Percentiles rank a stretch among this genome's conserved stretches.
Conservation (phyloP, 2,113 vertebrate genomes). For the Rostratula benghalensis region DNA sequence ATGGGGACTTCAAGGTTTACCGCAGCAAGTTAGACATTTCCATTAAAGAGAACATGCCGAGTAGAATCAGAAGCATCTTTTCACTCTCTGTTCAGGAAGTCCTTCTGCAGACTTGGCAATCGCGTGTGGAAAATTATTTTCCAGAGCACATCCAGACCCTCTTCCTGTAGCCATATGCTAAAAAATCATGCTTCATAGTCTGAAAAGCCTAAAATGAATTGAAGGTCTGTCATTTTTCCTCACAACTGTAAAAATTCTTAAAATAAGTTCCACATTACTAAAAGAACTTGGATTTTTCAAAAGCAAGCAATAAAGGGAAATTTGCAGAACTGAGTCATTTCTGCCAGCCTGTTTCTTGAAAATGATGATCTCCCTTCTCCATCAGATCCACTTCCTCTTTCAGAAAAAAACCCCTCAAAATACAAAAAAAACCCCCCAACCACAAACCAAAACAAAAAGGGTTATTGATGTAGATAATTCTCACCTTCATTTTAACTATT, state of each 20-base stretch:
- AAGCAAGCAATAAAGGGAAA: background rate
- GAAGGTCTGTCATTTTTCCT: slow-evolving; percentile 41
- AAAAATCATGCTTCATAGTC: background rate
- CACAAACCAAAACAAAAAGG: background rate
- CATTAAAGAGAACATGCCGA: slow-evolving; percentile 21
- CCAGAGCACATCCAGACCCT: slow-evolving; percentile 35
- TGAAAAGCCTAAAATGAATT: background rate
- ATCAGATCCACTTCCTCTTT: background rate
- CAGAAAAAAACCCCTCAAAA: background rate
- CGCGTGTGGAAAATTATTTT: slow-evolving; percentile 43
- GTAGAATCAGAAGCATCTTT: slow-evolving; percentile 36
- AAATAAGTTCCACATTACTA: background rate
- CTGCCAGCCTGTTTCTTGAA: background rate
- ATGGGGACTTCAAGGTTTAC: slow-evolving; percentile 27
- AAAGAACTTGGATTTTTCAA: background rate
- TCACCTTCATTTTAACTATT: background rate
- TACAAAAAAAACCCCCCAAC: background rate
- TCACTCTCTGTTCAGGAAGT: slow-evolving; percentile 18
- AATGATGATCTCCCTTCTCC: background rate
- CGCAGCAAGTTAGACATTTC: slow-evolving; percentile 36
- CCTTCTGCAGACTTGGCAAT: slow-evolving; percentile 32
- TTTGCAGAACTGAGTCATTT: slow-evolving; percentile 17
- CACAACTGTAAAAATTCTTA: slow-evolving; percentile 36
- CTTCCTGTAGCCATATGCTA: slow-evolving; percentile 45
- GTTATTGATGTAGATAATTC: background rate